Evolutionary conservation across 2,797 vertebrate species (phyloP).

Genomic region (Schizopygopsis malacanthus): DNA sequence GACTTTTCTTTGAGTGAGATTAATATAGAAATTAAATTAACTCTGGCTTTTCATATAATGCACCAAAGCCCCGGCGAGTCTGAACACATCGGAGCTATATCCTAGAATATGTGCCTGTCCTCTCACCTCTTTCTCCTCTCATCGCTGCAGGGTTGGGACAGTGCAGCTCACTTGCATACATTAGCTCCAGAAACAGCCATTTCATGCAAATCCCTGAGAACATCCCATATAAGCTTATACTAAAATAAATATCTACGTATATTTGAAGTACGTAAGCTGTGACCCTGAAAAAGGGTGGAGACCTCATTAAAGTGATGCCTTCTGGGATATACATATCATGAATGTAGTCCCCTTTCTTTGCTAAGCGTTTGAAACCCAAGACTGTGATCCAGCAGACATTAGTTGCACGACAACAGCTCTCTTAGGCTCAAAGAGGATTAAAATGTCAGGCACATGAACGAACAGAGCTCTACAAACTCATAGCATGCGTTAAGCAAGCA

Average conservation of each 20-base stretch:
- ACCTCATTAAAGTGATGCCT: slow-evolving; percentile 55
- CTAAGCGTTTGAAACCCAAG: slow-evolving; percentile 49
- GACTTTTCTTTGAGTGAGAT: slow-evolving; percentile 51
- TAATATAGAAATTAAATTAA: slow-evolving; percentile 61
- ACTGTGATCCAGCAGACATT: slow-evolving; percentile 42
- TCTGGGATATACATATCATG: slow-evolving; percentile 52
- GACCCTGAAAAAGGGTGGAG: slow-evolving; percentile 50
- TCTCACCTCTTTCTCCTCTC: slow-evolving; percentile 45
- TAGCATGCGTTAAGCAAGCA: slow-evolving; percentile 8
- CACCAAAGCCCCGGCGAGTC: slow-evolving; percentile 47
- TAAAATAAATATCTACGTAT: slow-evolving; percentile 40
- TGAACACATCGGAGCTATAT: slow-evolving; percentile 41
- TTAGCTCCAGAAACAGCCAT: slow-evolving; percentile 27
- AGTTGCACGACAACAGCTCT: slow-evolving; percentile 44
- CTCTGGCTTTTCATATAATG: slow-evolving; percentile 51
- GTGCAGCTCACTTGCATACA: slow-evolving; percentile 32
- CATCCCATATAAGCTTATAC: slow-evolving; percentile 26
- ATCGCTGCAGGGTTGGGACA: slow-evolving; percentile 35
- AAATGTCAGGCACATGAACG: slow-evolving; percentile 35
- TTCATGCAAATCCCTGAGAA: slow-evolving; percentile 37
- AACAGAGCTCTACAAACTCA: slow-evolving; percentile 14
- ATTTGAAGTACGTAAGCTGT: slow-evolving; percentile 35
- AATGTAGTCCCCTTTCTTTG: slow-evolving; percentile 44
- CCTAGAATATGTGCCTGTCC: slow-evolving; percentile 41
- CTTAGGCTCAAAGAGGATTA: slow-evolving; percentile 48